These are phyloP conservation scores for Seladonia tumulorum DNA, from an alignment of 2,888 invertebrate genomes.

Conservation along the genomic window DNA sequence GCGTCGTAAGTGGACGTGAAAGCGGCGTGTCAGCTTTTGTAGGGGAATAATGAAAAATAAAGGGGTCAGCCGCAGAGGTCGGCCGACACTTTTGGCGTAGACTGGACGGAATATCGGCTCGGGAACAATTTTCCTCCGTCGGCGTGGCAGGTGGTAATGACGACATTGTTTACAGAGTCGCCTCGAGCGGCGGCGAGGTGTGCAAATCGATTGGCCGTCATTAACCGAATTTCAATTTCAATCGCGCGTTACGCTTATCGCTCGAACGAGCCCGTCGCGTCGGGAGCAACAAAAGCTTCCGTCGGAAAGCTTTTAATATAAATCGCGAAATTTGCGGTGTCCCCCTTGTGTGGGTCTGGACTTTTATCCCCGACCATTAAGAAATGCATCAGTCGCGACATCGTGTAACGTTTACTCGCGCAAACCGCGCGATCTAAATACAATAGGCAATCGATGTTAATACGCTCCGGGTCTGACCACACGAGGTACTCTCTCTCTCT, in stretches of 20 bases:
- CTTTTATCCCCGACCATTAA: background rate
- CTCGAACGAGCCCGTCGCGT: background rate
- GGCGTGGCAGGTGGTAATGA: constrained; percentile 6
- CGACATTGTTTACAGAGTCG: constrained; percentile 2
- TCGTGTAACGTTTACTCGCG: background rate
- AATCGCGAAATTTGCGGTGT: background rate
- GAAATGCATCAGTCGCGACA: background rate
- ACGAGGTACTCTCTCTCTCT: background rate
- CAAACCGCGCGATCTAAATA: background rate
- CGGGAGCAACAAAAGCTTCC: background rate
- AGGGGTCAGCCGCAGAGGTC: background rate
- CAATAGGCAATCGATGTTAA: background rate
- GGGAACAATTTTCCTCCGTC: constrained; percentile 40
- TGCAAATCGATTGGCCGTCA: background rate
- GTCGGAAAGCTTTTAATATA: background rate
- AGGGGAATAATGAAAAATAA: background rate
- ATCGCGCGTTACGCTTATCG: background rate
- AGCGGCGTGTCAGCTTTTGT: background rate
- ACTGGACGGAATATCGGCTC: background rate
- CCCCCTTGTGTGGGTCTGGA: background rate
- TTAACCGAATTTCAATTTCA: constrained; percentile 40
- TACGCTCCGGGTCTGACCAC: background rate
- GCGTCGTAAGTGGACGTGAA: background rate
- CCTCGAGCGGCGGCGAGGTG: background rate
- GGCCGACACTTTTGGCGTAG: background rate